These are phyloP conservation scores for Isichthys henryi DNA, from an alignment of 2,113 vertebrate species.

Conservation along the genomic window DNA sequence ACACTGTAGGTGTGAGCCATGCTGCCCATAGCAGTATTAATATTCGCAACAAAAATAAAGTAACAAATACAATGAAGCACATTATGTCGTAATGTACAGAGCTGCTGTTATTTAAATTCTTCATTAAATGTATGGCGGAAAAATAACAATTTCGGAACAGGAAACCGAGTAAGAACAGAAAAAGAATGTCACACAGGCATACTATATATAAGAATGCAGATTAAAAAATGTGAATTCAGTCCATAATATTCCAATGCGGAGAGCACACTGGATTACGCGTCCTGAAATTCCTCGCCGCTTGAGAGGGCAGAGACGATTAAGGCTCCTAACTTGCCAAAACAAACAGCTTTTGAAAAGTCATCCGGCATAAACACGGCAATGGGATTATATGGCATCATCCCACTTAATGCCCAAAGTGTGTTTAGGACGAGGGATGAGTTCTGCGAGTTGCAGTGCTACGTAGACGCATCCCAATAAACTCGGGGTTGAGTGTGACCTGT, in stretches of 20 bases:
- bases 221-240: slow-evolving; percentile 7
- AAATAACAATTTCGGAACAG: neutral
- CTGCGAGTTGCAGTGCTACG: neutral
- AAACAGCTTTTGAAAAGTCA: slow-evolving; percentile 15
- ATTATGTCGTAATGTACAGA: neutral
- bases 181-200: neutral
- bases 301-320: slow-evolving; percentile 13
- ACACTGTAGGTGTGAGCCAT: neutral
- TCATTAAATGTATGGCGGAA: neutral
- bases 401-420: slow-evolving; percentile 13
- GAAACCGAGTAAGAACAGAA: neutral
- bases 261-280: neutral
- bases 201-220: neutral
- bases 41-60: neutral
- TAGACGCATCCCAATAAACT: neutral
- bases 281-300: slow-evolving; percentile 2
- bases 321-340: slow-evolving; percentile 19
- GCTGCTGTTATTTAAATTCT: neutral
- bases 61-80: neutral
- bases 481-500: neutral
- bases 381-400: slow-evolving; percentile 13
- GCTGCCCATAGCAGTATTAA: neutral
- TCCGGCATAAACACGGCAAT: neutral
- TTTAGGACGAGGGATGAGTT: neutral
- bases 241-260: neutral